Evolutionary conservation across 2,797 vertebrate genomes (phyloP), one percentile per base, ranked within the genome.

Genomic region (Pseudochromis fuscus): DNA sequence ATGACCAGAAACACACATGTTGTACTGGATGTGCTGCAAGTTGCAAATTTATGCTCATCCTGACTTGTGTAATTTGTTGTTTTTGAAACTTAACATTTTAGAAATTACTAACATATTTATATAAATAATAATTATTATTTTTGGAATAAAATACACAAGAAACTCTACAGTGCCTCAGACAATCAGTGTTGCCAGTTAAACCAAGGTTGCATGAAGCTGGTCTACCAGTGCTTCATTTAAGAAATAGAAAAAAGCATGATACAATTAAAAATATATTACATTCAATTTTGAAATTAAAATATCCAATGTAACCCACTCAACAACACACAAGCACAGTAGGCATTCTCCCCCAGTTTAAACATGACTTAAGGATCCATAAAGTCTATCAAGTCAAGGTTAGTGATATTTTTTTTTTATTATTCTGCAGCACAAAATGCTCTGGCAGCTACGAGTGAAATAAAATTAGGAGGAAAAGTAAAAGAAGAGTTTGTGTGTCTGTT

Each of bases 311-410:
- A 27, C 3, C 12, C 19, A 52, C 12, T 16, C 8, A 52, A 82
- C 16, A 51, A 82, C 40, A 75, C 33, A 72, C 48, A 62, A 25
- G 28, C 49, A 79, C 56, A 87, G 52, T 73, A n/a, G 45, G 25
- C 12, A 62, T 75, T 52, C 80, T 49, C 55, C 37, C 53, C n/a
- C 66, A 74, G 59, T 75, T 76, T 70, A 71, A 77, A 84, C n/a
- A 65, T 60, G 44, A 75, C 67, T 82, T 74, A 65, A 63, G 49
- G 58, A 80, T 75, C 70, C 28, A 72, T 80, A 75, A 80, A 83
- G 51, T 63, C 40, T 18, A 62, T 67, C 42, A 82, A 67, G 77
- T 50, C 72, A 78, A 80, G 81, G 84, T 76, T 63, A 72, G 13
- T 10, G 7, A 35, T 35, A 11, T 35, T 35, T 56, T 33, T 53